These are phyloP conservation scores for Drosophila oshimai DNA, from an alignment of 1,140 invertebrate genomes.

Conservation along the genomic window DNA sequence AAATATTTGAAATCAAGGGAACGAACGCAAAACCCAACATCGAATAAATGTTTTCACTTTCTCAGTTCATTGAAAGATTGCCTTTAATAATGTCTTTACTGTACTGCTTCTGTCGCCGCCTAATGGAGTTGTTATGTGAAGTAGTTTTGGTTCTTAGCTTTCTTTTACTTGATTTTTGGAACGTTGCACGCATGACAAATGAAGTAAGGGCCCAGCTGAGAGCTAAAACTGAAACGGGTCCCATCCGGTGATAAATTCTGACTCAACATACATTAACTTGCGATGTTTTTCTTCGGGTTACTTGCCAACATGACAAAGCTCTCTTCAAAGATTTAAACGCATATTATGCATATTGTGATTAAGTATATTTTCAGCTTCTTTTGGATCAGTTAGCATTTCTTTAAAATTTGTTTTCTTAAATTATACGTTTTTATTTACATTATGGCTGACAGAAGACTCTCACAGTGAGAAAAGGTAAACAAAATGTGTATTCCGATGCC, in stretches of 20 bases:
- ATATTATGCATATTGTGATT: not conserved
- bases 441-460: not conserved
- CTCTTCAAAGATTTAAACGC: not conserved
- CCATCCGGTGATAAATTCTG: constrained; percentile 26
- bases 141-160: constrained; percentile 17
- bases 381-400: not conserved
- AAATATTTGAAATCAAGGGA: too few relatives aligned
- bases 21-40: too few relatives aligned
- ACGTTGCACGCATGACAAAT: constrained; percentile 65
- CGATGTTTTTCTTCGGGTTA: not conserved
- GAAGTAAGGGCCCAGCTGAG: constrained; percentile 14
- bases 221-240: constrained; percentile 10
- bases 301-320: constrained; percentile 6
- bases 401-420: not conserved
- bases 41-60: not conserved
- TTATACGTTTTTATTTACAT: not conserved
- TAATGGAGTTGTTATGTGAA: constrained; percentile 60
- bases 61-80: not conserved
- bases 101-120: constrained; percentile 1
- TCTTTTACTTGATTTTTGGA: constrained; percentile 7
- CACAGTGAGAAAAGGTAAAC: constrained; percentile 30
- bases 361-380: not conserved
- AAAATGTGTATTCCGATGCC: constrained; percentile 6
- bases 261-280: constrained; percentile 10
- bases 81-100: not conserved